Percentiles rank a stretch among this genome's conserved stretches.
phyloP scores from a whole-genome alignment of 2,888 invertebrate species.

The Ceratothoa steindachneri region DNA sequence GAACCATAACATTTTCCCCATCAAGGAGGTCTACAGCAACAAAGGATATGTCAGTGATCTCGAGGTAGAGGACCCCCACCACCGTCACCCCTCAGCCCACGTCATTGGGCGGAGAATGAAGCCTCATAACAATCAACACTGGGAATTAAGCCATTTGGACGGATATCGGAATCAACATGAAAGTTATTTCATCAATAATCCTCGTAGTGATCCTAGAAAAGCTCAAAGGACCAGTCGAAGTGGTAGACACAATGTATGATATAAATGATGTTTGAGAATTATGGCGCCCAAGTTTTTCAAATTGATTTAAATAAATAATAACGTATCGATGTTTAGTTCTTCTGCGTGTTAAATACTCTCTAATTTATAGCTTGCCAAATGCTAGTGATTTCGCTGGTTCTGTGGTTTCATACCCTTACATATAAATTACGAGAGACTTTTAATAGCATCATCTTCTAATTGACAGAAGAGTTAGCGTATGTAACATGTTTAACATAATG shows the following conservation, averaged over 20 bases:
- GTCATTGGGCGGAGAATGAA: neutral
- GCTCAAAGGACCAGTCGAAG: neutral
- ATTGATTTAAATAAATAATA: too few species aligned
- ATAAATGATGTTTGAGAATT: too few species aligned
- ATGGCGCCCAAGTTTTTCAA: too few species aligned
- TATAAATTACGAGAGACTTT: too few species aligned
- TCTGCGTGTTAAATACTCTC: too few species aligned
- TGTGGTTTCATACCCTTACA: too few species aligned
- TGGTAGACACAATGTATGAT: neutral
- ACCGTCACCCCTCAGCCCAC: neutral
- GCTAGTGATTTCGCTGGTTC: too few species aligned
- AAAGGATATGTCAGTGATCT: constrained; percentile 59
- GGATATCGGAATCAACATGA: neutral
- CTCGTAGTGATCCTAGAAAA: neutral
- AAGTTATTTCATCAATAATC: neutral
- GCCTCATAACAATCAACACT: neutral
- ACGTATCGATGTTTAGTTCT: too few species aligned
- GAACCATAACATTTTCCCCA: constrained; percentile 52
- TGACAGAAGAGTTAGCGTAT: too few species aligned
- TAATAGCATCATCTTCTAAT: too few species aligned
- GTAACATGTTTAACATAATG: too few species aligned
- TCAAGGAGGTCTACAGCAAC: constrained; percentile 59
- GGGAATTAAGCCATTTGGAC: neutral
- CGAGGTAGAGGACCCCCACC: constrained; percentile 30
- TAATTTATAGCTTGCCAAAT: too few species aligned